Base-by-base conservation (phyloP, 2,888 invertebrate genomes). In the Oasisia sp. region DNA sequence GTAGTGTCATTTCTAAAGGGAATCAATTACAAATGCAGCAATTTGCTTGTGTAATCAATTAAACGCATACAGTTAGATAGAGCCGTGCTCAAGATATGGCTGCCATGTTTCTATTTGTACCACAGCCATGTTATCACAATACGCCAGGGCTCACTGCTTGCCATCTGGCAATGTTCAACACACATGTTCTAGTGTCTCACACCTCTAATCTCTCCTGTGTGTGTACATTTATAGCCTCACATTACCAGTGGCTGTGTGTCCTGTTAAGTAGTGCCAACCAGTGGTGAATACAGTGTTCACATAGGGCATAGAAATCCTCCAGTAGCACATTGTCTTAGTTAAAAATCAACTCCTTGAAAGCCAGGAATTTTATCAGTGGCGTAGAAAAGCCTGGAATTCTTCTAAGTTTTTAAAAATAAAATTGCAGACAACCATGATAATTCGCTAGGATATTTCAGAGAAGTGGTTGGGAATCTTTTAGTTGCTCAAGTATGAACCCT, bases 21-120 rank as follows among this genome's bases (percentile, higher is more conserved):
- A 32, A 90, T 90, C 74, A 74, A 27, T 74, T 74, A 27, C 74
- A 74, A 74, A n/a, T 74, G n/a, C 74, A 74, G n/a, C 74, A 74
- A 4, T 74, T 74, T 74, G 74, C 27, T 27, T 27, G 74, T 50
- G 50, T 74, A 74, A 74, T 74, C 27, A 74, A 7, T 74, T 74
- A 74, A 19, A 74, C 19, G 27, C 27, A 27, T n/a, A 19, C n/a
- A 74, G n/a, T 27, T 7, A 74, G n/a, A 74, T n/a, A 19, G 27
- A n/a, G 1, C 74, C 74, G 5, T 74, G 7, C 74, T 74, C 74
- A 74, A 50, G 50, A 50, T 50, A 50, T 7, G 7, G 27, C 74
- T 27, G 74, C 74, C 74, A 74, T n/a, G n/a, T 74, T 27, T 19
- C 27, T 74, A 74, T 74, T 27, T 74, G 27, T 74, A 74, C 3